phyloP scores from a whole-genome alignment of 1,140 invertebrate genomes.

The Habropoda laboriosa region DNA sequence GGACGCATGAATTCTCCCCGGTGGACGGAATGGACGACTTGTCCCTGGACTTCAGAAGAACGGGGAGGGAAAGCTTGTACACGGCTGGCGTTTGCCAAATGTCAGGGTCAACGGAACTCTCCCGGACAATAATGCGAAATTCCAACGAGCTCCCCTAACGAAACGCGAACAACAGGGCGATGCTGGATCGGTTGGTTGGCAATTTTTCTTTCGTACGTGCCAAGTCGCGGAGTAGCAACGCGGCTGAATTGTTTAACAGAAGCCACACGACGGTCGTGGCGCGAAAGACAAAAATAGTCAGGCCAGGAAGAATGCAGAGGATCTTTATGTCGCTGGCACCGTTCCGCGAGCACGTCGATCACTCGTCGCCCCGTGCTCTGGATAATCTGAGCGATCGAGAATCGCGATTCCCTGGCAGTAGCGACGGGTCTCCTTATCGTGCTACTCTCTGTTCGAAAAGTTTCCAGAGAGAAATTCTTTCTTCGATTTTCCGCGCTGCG shows the following conservation, averaged over 20 bases:
- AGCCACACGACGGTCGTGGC: neutral
- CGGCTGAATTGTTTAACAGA: constrained; percentile 32
- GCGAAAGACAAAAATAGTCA: constrained; percentile 55
- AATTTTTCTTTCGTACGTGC: constrained; percentile 55
- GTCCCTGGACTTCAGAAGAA: too few species aligned
- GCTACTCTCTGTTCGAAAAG: neutral
- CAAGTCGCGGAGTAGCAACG: constrained; percentile 48
- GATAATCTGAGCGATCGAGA: constrained; percentile 16
- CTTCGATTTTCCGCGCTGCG: neutral
- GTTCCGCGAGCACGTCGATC: constrained; percentile 53
- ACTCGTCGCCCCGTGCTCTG: neutral
- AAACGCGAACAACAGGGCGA: constrained; percentile 36
- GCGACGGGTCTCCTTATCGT: neutral
- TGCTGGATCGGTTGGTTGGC: constrained; percentile 21
- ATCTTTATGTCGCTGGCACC: constrained; percentile 58
- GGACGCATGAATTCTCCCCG: constrained; percentile 27
- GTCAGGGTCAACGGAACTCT: constrained; percentile 39
- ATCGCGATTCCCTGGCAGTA: neutral
- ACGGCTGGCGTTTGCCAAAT: constrained; percentile 44
- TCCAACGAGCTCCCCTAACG: constrained; percentile 42
- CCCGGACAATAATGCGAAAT: constrained; percentile 39
- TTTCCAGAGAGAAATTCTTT: too few species aligned
- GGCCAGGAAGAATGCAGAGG: constrained; percentile 40
- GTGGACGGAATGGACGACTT: too few species aligned
- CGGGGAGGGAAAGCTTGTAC: too few species aligned